Conservation (phyloP, 2,888 invertebrate species). For the Athalia rosae region DNA sequence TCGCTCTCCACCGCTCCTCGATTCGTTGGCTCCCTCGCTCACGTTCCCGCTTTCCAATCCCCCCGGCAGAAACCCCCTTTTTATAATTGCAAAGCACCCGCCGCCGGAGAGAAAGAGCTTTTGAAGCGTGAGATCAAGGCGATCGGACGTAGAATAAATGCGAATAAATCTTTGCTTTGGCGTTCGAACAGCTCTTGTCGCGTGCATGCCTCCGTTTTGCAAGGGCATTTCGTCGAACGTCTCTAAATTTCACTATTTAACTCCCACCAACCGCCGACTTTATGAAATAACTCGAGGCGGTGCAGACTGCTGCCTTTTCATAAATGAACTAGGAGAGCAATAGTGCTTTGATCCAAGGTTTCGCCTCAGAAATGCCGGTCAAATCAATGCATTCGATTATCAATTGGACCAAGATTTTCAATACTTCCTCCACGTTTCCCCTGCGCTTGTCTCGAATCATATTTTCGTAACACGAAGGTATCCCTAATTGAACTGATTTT, state of each 20-base stretch:
- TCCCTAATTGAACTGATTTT: conserved; percentile 6
- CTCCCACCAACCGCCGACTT: neutral
- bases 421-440: conserved; percentile 19
- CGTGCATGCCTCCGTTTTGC: conserved; percentile 9
- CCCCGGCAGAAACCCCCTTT: conserved; percentile 53
- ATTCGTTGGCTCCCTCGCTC: conserved; percentile 55
- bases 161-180: conserved; percentile 55
- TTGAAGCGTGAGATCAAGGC: conserved; percentile 60
- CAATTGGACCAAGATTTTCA: conserved; percentile 42
- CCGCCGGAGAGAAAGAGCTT: conserved; percentile 54
- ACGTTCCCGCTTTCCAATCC: conserved; percentile 24
- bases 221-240: conserved; percentile 5
- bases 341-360: conserved; percentile 15
- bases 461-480: conserved; percentile 17
- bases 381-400: conserved; percentile 47
- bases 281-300: conserved; percentile 11
- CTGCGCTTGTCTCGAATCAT: conserved; percentile 1
- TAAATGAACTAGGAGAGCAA: neutral
- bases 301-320: conserved; percentile 7
- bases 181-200: conserved; percentile 35
- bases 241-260: neutral
- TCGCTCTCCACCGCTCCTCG: conserved; percentile 47
- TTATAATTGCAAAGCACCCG: conserved; percentile 66
- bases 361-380: conserved; percentile 30
- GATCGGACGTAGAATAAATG: conserved; percentile 57